Conservation (phyloP, 1,140 invertebrate genomes). For the Leptonema lineaticorne region DNA sequence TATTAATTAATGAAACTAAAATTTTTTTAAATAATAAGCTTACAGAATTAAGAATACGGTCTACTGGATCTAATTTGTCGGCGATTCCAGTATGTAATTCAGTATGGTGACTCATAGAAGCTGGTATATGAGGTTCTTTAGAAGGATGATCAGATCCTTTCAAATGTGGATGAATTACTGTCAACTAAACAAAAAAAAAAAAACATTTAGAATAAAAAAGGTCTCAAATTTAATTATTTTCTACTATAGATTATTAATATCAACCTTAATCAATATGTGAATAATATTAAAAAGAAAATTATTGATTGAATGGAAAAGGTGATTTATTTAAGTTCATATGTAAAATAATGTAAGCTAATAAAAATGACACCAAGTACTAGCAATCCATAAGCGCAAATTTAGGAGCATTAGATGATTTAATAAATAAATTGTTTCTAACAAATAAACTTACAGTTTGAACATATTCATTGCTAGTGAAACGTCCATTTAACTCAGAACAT, state of each 20-base stretch:
- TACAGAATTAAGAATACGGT: slow-evolving; percentile 48
- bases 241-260: no score
- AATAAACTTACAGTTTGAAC: slow-evolving; percentile 84
- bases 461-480: slow-evolving; percentile 93
- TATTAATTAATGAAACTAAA: neutral
- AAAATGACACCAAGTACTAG: no score
- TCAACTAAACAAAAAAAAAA: slow-evolving; percentile 58
- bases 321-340: no score
- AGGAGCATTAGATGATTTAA: no score
- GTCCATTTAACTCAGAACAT: slow-evolving; percentile 89
- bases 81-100: slow-evolving; percentile 51
- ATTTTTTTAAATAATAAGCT: slow-evolving; percentile 15
- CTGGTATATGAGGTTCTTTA: slow-evolving; percentile 32
- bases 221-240: no score
- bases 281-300: no score
- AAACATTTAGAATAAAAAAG: neutral
- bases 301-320: no score
- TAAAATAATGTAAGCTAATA: no score
- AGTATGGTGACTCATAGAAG: slow-evolving; percentile 44
- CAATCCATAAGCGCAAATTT: no score
- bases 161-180: slow-evolving; percentile 76
- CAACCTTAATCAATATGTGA: no score
- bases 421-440: no score
- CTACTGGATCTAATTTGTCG: slow-evolving; percentile 52
- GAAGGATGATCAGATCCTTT: slow-evolving; percentile 38